Evolutionary conservation across 2,888 invertebrate genomes (phyloP).

Genomic region (Eucera pruinosa): DNA sequence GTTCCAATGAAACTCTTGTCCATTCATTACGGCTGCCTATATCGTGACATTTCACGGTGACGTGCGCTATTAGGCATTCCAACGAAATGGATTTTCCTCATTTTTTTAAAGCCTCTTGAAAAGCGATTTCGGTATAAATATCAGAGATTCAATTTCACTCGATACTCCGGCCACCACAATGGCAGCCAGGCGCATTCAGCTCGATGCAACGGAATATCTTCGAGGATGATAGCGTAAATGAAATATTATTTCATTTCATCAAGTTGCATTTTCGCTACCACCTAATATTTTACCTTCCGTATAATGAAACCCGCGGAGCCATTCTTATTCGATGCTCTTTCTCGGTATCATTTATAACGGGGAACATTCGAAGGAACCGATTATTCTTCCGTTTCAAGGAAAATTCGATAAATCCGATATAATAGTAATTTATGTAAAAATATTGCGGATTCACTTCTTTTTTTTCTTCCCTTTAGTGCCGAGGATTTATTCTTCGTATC

Average conservation of each 20-base stretch:
- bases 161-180: not conserved
- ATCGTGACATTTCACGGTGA: constrained; percentile 62
- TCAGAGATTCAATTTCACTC: constrained; percentile 35
- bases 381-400: not conserved
- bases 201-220: not conserved
- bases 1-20: constrained; percentile 65
- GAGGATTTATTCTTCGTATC: not conserved
- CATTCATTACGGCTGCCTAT: constrained; percentile 59
- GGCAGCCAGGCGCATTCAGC: not conserved
- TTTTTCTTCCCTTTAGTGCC: not conserved
- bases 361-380: not conserved
- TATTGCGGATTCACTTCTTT: not conserved
- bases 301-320: not conserved
- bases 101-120: constrained; percentile 44
- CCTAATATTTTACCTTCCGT: not conserved
- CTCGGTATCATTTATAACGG: constrained; percentile 2
- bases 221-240: not conserved
- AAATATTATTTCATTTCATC: constrained; percentile 13
- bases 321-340: not conserved
- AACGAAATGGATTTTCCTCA: constrained; percentile 53
- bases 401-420: too few species aligned
- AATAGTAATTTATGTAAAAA: not conserved
- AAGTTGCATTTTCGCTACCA: not conserved
- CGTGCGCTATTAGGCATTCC: constrained; percentile 56
- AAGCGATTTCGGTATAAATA: constrained; percentile 37